phyloP scores from a whole-genome alignment of 1,140 invertebrate species.

The Scaptomyza graminum region DNA sequence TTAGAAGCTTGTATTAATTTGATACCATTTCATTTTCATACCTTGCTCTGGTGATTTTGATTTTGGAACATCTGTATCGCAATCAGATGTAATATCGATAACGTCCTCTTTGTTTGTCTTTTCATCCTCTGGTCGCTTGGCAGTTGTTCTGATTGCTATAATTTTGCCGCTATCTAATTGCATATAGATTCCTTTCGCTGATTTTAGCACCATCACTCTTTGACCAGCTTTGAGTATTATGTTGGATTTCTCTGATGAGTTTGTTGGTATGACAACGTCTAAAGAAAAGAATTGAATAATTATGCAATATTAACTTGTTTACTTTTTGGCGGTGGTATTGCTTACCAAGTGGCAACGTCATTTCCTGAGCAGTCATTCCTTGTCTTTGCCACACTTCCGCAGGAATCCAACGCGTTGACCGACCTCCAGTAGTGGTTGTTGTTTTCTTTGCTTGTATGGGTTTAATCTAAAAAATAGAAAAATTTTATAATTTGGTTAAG shows the following conservation, averaged over 20 bases:
- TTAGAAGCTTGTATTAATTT: background rate
- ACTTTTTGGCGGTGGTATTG: background rate
- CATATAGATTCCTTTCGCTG: constrained; percentile 97
- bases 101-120: constrained; percentile 70
- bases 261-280: constrained; percentile 97
- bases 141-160: constrained; percentile 90
- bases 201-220: constrained; percentile 96
- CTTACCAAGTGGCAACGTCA: constrained; percentile 93
- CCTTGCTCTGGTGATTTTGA: constrained; percentile 60
- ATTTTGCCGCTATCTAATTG: constrained; percentile 97
- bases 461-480: constrained; percentile 36
- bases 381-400: constrained; percentile 95
- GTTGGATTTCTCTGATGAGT: constrained; percentile 92
- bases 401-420: constrained; percentile 90
- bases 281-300: constrained; percentile 44
- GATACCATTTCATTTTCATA: constrained; percentile 7
- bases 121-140: constrained; percentile 58
- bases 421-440: constrained; percentile 79
- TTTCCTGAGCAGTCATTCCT: constrained; percentile 97
- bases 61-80: constrained; percentile 63
- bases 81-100: constrained; percentile 78
- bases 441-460: constrained; percentile 81
- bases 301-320: background rate
- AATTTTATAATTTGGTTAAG: background rate
- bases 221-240: constrained; percentile 96